Percentiles rank a stretch among this genome's conserved stretches.
These are phyloP conservation scores for Typhlichthys eigenmanni DNA, from an alignment of 2,797 vertebrate genomes.

Conservation along the genomic window DNA sequence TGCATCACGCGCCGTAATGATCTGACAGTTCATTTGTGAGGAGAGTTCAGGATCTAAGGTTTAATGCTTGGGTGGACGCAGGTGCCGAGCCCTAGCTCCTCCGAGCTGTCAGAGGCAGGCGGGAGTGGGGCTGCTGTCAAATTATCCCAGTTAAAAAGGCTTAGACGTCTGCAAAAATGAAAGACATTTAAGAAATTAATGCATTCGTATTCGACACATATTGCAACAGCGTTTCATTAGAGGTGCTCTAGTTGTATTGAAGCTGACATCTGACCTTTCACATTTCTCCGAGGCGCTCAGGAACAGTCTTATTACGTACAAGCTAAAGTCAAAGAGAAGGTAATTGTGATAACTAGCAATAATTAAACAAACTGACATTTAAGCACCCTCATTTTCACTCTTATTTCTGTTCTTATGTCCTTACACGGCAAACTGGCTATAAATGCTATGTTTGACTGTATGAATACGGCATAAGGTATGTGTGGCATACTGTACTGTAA, in stretches of 20 bases:
- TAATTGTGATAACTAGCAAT: conserved; percentile 83
- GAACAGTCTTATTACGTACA: conserved; percentile 82
- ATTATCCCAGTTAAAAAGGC: conserved; percentile 85
- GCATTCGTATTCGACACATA: conserved; percentile 85
- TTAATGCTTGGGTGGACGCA: conserved; percentile 91
- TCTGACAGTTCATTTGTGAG: conserved; percentile 99
- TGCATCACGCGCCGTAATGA: conserved; percentile 99
- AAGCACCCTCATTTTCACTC: conserved; percentile 53
- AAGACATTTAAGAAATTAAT: conserved; percentile 88
- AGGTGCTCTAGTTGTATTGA: conserved; percentile 80
- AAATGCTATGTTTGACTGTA: conserved; percentile 21
- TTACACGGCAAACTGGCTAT: conserved; percentile 6
- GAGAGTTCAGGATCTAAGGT: conserved; percentile 91
- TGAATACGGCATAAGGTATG: background rate
- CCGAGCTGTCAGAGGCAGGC: conserved; percentile 83
- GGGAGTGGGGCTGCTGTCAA: conserved; percentile 86
- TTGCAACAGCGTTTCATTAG: conserved; percentile 84
- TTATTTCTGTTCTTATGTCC: conserved; percentile 40
- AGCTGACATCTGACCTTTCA: conserved; percentile 87
- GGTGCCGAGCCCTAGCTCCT: conserved; percentile 84
- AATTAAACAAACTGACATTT: conserved; percentile 81
- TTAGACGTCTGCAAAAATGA: conserved; percentile 79
- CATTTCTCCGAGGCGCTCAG: conserved; percentile 71
- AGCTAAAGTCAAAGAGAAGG: conserved; percentile 81
- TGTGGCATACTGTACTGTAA: too few species aligned